Evolutionary conservation across 2,888 invertebrate genomes (phyloP), one percentile per base, ranked within the genome.

Genomic region (Melikaiella ostensackeni): DNA sequence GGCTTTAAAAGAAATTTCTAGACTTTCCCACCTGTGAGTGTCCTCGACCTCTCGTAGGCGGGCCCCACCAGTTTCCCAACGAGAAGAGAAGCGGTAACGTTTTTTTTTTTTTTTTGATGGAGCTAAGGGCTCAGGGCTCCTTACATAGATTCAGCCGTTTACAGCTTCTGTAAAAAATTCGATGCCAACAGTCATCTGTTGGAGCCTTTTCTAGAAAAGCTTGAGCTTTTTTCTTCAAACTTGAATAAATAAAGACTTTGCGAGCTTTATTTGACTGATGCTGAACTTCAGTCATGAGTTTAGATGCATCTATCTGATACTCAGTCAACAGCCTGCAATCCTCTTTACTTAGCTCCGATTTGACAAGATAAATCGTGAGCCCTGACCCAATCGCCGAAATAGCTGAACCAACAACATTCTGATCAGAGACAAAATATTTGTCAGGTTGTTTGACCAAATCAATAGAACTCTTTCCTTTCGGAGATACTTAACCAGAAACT

Each of bases 211-310:
- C 75, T 7, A 75, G 16, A 6, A 38, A 24, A 24, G n/a, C 42
- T 63, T 75, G 62, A 13, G 46, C 62, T 62, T 59, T 75, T 46
- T 75, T 63, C 42, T 35, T 61, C 35, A 27, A 61, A 7, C 59
- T 27, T 3, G 59, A 24, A 59, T 59, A 59, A 24, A 59, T 59
- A 59, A 24, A 59, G 6, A 24, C 59, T 27, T 59, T n/a, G 5
- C 59, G 59, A 7, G 59, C 27, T 16, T 59, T 59, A 11, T 24
- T 59, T 59, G 8, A 1, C 11, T 59, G 59, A 27, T 27, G 13
- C 3, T 27, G 57, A 2, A 57, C 21, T 2, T 57, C 57, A 9
- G 57, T 3, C 57, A 57, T n/a, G 3, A 57, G 9, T 57, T 57
- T 57, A 57, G 8, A 2, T 21, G 59, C 24, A 24, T 59, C 24